Conservation (phyloP, 2,797 vertebrate species). For the Channa striata region DNA sequence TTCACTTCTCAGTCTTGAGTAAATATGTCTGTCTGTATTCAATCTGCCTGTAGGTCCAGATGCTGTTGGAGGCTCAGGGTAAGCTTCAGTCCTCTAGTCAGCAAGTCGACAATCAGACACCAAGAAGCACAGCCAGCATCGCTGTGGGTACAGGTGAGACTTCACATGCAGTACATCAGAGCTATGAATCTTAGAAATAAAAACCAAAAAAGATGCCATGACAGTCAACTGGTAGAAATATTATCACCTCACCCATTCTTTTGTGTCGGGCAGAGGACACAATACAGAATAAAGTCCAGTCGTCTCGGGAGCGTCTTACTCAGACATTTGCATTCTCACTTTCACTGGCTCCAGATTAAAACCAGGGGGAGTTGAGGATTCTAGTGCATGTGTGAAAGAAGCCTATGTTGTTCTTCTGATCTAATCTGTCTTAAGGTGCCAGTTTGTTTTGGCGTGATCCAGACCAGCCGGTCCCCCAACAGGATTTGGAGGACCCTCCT, state of each 20-base stretch:
- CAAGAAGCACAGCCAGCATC: slow-evolving; percentile 83
- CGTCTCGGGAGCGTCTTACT: too few relatives aligned
- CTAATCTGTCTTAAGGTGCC: slow-evolving; percentile 83
- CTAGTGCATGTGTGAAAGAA: too few relatives aligned
- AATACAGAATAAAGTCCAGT: too few relatives aligned
- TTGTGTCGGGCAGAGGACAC: too few relatives aligned
- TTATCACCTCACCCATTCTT: too few relatives aligned
- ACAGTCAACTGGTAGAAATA: too few relatives aligned
- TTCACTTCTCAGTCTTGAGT: not conserved
- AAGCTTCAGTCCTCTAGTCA: slow-evolving; percentile 57
- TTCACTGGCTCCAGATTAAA: too few relatives aligned
- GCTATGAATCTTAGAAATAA: too few relatives aligned
- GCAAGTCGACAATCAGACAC: slow-evolving; percentile 72
- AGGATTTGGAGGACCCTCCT: slow-evolving; percentile 49
- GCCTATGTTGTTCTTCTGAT: not conserved
- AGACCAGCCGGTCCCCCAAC: slow-evolving; percentile 55
- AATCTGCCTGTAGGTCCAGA: slow-evolving; percentile 88
- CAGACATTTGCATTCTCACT: too few relatives aligned
- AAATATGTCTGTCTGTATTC: not conserved
- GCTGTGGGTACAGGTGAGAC: slow-evolving; percentile 93
- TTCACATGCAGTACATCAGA: too few relatives aligned
- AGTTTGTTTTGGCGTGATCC: slow-evolving; percentile 91
- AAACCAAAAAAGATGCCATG: too few relatives aligned
- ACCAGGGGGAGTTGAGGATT: too few relatives aligned
- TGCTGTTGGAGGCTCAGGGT: slow-evolving; percentile 90